These are phyloP conservation scores for Pedetes capensis DNA, from an alignment of 2,113 vertebrate genomes.

Conservation along the genomic window DNA sequence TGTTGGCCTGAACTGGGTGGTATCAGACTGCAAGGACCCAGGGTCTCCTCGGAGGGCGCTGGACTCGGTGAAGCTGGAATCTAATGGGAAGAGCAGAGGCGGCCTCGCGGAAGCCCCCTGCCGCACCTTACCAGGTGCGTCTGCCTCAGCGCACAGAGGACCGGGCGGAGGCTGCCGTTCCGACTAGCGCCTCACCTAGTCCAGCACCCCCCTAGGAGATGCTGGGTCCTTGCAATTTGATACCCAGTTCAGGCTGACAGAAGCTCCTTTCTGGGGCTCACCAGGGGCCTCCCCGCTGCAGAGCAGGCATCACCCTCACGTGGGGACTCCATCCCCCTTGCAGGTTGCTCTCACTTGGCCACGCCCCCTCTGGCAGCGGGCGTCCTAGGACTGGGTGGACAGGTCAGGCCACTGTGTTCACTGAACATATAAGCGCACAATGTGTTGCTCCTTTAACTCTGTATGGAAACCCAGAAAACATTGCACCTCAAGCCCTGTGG, in stretches of 20 bases:
- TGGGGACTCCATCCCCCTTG: background rate
- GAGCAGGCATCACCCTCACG: background rate
- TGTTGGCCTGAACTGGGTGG: no score
- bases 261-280: background rate
- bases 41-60: fast-evolving
- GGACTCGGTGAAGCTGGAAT: background rate
- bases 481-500: no score
- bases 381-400: background rate
- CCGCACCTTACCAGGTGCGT: fast-evolving
- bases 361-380: background rate
- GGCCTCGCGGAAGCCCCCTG: background rate
- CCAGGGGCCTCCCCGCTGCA: background rate
- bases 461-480: no score
- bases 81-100: background rate
- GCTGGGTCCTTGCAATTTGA: background rate
- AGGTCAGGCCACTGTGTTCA: background rate
- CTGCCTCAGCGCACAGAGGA: background rate
- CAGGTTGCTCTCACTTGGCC: background rate
- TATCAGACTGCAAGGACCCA: no score
- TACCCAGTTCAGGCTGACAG: background rate
- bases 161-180: background rate
- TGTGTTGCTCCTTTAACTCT: no score
- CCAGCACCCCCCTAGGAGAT: background rate
- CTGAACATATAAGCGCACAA: no score
- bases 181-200: no score